Evolutionary conservation across 1,140 invertebrate species (phyloP).

Genomic region (Drosophila busckii): DNA sequence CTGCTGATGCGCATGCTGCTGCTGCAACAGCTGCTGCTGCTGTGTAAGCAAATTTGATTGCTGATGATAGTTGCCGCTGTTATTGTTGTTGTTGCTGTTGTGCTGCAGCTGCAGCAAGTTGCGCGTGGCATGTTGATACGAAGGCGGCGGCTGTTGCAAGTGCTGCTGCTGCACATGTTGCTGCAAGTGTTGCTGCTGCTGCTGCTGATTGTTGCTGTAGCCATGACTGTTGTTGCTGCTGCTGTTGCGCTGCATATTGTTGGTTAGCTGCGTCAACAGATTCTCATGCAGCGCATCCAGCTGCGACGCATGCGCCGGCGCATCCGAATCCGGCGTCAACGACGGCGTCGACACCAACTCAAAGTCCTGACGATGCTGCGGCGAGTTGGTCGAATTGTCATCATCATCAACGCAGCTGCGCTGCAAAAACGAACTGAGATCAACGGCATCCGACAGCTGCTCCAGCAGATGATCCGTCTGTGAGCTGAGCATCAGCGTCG

Average conservation of each 20-base stretch:
- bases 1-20: conserved; percentile 48
- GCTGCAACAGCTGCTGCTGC: conserved; percentile 32
- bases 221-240: conserved; percentile 41
- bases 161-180: conserved; percentile 40
- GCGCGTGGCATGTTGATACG: conserved; percentile 79
- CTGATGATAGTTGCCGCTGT: conserved; percentile 56
- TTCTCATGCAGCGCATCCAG: conserved; percentile 85
- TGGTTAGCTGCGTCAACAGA: conserved; percentile 80
- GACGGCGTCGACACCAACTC: conserved; percentile 81
- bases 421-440: conserved; percentile 85
- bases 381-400: conserved; percentile 78
- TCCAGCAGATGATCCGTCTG: conserved; percentile 87
- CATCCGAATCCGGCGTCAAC: conserved; percentile 82
- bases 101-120: conserved; percentile 82
- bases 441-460: conserved; percentile 86
- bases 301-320: conserved; percentile 77
- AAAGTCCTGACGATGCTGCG: conserved; percentile 78
- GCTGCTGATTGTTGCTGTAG: conserved; percentile 37
- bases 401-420: conserved; percentile 82
- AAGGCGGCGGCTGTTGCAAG: conserved; percentile 62
- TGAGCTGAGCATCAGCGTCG: conserved; percentile 87
- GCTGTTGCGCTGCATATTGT: conserved; percentile 69
- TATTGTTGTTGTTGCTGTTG: conserved; percentile 77
- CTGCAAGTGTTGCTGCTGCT: conserved; percentile 37
- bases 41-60: conserved; percentile 33